Base-by-base conservation (phyloP, 2,888 invertebrate genomes). In the Drosophila rellima region DNA sequence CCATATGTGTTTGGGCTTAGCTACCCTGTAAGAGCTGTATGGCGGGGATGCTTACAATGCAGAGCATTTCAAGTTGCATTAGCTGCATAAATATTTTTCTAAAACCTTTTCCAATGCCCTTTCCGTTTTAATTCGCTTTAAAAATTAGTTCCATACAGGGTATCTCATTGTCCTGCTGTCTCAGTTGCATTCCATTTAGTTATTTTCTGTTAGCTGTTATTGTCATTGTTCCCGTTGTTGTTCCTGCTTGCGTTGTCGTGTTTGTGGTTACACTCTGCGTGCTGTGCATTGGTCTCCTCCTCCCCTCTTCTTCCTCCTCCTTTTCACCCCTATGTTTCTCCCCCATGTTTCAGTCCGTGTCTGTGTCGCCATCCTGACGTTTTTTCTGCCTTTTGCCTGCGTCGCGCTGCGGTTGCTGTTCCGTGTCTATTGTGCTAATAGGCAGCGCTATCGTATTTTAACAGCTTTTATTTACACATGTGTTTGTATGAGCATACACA, bases 231-330 rank as follows among this genome's bases (percentile, higher is more conserved):
- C 72, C 72, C 74, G 50, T 78, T 76, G 72, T 88, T 86, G 84
- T 63, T 76, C 70, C 57, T 70, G 73, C 71, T 68, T 83, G 69
- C 71, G 71, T 70, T 89, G 89, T 88, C 82, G 71, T 75, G 78
- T 85, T 88, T 88, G 89, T 73, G 89, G 90, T 88, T 88, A 84
- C 75, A 83, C 88, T 88, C 85, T 85, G 77, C 88, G 88, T 82
- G 77, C 82, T 65, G 54, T 69, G 74, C 71, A 70, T 57, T 63
- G 65, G 60, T 52, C 56, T 59, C 39, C 40, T 69, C 47, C 52
- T 42, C 39, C 35, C 70, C 39, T 6, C 13, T 8, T 7, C 18
- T 11, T 11, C 7, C n/a, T 29, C 0, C 31, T n/a, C 29, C 4
- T 5, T n/a, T 20, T 4, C 10, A 10, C 11, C 15, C 20, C 11